Conservation (phyloP, 2,888 invertebrate species). For the Leptopilina myrica region DNA sequence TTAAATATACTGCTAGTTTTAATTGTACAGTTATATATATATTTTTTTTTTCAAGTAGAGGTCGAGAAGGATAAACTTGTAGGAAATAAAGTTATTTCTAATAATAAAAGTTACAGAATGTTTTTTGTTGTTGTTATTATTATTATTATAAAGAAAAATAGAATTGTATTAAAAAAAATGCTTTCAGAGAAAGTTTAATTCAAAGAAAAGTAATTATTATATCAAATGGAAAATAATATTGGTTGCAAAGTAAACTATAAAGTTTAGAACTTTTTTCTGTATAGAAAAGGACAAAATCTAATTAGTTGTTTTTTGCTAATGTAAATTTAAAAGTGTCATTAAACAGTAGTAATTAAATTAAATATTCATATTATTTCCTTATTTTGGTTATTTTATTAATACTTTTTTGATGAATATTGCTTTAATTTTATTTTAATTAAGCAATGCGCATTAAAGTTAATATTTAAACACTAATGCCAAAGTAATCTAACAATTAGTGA, state of each 20-base stretch:
- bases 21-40: conserved; percentile 3
- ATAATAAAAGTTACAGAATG: background rate
- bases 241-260: background rate
- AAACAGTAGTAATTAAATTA: too few relatives aligned
- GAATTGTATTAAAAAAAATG: background rate
- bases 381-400: too few relatives aligned
- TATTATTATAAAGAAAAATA: background rate
- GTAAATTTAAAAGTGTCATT: too few relatives aligned
- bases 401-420: too few relatives aligned
- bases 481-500: background rate
- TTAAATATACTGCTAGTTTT: background rate
- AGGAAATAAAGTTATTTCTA: background rate
- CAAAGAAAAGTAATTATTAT: conserved; percentile 2
- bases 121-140: background rate
- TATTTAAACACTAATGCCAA: background rate
- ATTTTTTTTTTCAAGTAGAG: background rate
- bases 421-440: too few relatives aligned
- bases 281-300: too few relatives aligned
- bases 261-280: background rate
- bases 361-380: too few relatives aligned
- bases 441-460: background rate
- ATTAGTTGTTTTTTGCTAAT: too few relatives aligned
- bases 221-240: background rate
- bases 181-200: background rate
- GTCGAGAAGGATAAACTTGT: background rate